A percentile compares a stretch with the other conserved stretches of the same genome.
phyloP scores from a whole-genome alignment of 2,888 invertebrate species.

The Abrostola triplasia region DNA sequence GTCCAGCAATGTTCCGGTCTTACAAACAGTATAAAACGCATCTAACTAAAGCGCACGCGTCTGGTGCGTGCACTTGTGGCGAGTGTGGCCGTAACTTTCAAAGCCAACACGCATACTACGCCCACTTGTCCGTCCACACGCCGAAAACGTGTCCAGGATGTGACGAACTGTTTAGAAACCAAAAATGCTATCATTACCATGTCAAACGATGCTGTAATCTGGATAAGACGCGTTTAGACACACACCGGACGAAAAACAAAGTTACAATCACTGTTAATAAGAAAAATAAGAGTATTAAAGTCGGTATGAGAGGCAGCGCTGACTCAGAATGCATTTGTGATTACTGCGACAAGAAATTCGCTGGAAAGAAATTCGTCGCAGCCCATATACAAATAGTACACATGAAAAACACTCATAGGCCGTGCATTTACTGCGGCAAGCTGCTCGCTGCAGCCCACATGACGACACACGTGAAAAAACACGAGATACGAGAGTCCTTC shows the following conservation, averaged over 20 bases:
- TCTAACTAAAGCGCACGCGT: conserved; percentile 63
- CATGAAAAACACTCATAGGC: conserved; percentile 75
- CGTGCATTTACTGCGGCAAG: conserved; percentile 79
- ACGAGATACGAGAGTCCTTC: conserved; percentile 58
- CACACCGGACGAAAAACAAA: conserved; percentile 61
- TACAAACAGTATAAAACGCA: conserved; percentile 63
- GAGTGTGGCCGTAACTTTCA: conserved; percentile 78
- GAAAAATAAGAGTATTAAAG: conserved; percentile 66
- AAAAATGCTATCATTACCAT: conserved; percentile 75
- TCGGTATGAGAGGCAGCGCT: conserved; percentile 73
- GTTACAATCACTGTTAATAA: conserved; percentile 69
- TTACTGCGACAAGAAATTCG: conserved; percentile 78
- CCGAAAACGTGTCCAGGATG: conserved; percentile 75
- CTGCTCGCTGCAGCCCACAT: conserved; percentile 77
- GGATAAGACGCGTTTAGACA: conserved; percentile 60
- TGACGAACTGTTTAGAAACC: conserved; percentile 74
- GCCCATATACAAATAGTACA: conserved; percentile 84
- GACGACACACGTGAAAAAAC: conserved; percentile 76
- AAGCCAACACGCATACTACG: conserved; percentile 67
- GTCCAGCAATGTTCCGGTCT: conserved; percentile 69
- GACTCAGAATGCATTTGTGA: conserved; percentile 76
- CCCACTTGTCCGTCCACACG: conserved; percentile 72
- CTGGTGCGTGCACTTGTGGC: conserved; percentile 70
- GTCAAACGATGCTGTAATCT: conserved; percentile 75
- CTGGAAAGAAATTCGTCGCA: conserved; percentile 74